Base-by-base conservation (phyloP, 1,140 invertebrate genomes). In the Sminthurides bifidus region DNA sequence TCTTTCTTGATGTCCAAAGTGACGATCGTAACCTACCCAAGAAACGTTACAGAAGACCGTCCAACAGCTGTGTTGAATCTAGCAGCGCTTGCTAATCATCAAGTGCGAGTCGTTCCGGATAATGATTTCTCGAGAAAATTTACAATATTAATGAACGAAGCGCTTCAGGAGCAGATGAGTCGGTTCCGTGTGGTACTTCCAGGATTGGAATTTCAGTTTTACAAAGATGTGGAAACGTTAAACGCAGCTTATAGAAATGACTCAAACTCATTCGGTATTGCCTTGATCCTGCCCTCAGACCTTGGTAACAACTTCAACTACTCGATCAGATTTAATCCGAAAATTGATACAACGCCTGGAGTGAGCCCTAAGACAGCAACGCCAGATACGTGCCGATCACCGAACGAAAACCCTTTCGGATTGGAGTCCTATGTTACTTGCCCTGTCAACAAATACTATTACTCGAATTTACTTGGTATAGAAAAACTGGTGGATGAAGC, bases 381-480 rank as follows among this genome's bases (percentile, higher is more conserved):
- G 12, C 41, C 26, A 51, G 53, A 21, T 31, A 27, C 5, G 56
- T 43, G 2, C 76, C 78, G 37, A 78, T 79, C 4, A 79, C 77
- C 30, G 84, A 82, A 68, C 73, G 82, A n/a, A 77, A 79, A 63
- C 72, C 77, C 17, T 73, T 74, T 79, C 43, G 76, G 80, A 2
- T 79, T 83, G 56, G 79, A 82, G 55, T 73, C 76, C 0, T 79
- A 79, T 0, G 78, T 80, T 56, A 78, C 76, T 1, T 85, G 83
- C 68, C 83, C 82, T 1, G 80, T 80, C 1, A 80, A 84, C 62
- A 78, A 82, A 70, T 85, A 85, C 67, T 81, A 80, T 67, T 79
- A 78, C 62, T 82, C 81, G 1, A 81, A 81, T n/a, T 84, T 85
- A 66, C 68, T 84, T 50, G 81, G 80, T 2, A 65, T 85, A 52